phyloP scores from a whole-genome alignment of 2,797 vertebrate genomes.

The Chelon labrosus region DNA sequence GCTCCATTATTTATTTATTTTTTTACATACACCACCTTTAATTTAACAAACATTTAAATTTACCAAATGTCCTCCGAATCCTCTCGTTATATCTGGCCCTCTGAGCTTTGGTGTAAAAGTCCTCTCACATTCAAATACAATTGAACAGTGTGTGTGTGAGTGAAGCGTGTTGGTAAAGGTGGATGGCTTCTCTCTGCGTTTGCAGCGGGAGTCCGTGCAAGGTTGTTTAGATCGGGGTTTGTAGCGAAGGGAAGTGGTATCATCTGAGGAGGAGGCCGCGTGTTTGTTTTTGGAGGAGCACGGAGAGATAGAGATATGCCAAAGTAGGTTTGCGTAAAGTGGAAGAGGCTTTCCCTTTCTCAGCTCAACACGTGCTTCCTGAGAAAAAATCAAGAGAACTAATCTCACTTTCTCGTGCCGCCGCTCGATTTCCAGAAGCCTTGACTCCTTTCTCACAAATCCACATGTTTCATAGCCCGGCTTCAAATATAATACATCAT shows the following conservation, averaged over 20 bases:
- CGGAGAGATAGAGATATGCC: neutral
- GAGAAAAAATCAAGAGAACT: conserved; percentile 61
- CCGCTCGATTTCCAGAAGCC: neutral
- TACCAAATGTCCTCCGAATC: conserved; percentile 30
- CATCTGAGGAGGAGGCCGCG: conserved; percentile 22
- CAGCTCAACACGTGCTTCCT: conserved; percentile 50
- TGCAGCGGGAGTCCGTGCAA: conserved; percentile 38
- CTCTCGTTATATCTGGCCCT: conserved; percentile 28
- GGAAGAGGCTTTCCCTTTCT: conserved; percentile 17
- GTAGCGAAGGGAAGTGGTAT: conserved; percentile 24
- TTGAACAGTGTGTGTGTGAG: conserved; percentile 1
- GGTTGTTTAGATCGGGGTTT: conserved; percentile 16
- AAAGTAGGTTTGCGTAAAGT: neutral
- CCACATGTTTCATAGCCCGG: conserved; percentile 18
- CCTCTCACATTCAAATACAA: conserved; percentile 67
- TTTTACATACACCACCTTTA: conserved; percentile 45
- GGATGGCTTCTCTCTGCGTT: conserved; percentile 18
- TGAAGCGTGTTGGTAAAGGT: conserved; percentile 40
- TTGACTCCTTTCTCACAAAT: conserved; percentile 7
- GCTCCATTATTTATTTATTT: conserved; percentile 27
- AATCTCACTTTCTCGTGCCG: conserved; percentile 32
- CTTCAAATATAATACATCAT: conserved; percentile 27
- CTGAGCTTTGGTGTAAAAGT: conserved; percentile 76
- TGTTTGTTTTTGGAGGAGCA: conserved; percentile 16
- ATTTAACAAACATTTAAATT: conserved; percentile 24